Percentiles rank a stretch among this genome's conserved stretches.
Evolutionary conservation across 2,888 invertebrate genomes (phyloP).

Genomic region (Hyppa rectilinea): DNA sequence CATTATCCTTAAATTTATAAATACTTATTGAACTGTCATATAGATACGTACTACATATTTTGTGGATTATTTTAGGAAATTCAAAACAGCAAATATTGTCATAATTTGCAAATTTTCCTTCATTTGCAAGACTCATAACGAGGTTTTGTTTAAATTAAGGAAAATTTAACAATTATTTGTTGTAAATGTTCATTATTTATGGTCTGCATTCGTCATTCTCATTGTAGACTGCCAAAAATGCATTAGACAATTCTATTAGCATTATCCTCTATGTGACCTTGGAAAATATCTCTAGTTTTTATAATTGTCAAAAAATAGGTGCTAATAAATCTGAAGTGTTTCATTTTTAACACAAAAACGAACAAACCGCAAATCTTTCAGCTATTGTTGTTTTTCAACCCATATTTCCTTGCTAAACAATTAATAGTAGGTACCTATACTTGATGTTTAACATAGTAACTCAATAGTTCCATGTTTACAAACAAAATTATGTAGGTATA

Average conservation of each 20-base stretch:
- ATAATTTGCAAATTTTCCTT: slow-evolving; percentile 47
- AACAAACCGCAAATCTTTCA: not conserved
- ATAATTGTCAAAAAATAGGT: slow-evolving; percentile 4
- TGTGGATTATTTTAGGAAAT: slow-evolving; percentile 21
- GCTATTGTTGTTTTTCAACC: not conserved
- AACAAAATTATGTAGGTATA: slow-evolving; percentile 44
- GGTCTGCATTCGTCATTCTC: slow-evolving; percentile 35
- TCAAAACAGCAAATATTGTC: slow-evolving; percentile 16
- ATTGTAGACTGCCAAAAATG: slow-evolving; percentile 40
- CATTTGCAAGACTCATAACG: slow-evolving; percentile 34
- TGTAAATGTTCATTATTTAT: slow-evolving; percentile 44
- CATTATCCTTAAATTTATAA: slow-evolving; percentile 32
- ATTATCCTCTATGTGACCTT: slow-evolving; percentile 48
- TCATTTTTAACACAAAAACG: slow-evolving; percentile 6
- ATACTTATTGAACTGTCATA: not conserved
- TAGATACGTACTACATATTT: not conserved
- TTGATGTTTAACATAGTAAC: slow-evolving; percentile 7
- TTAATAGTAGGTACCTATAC: not conserved
- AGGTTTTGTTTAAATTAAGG: slow-evolving; percentile 50
- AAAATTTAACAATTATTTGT: slow-evolving; percentile 38
- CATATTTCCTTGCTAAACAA: slow-evolving; percentile 11
- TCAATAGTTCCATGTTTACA: slow-evolving; percentile 34
- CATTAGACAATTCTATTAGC: slow-evolving; percentile 37
- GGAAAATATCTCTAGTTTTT: slow-evolving; percentile 34
- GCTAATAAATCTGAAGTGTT: not conserved